A percentile compares a stretch with the other conserved stretches of the same genome.
Evolutionary conservation across 2,888 invertebrate species (phyloP).

Genomic region (Seira sanloemensis): DNA sequence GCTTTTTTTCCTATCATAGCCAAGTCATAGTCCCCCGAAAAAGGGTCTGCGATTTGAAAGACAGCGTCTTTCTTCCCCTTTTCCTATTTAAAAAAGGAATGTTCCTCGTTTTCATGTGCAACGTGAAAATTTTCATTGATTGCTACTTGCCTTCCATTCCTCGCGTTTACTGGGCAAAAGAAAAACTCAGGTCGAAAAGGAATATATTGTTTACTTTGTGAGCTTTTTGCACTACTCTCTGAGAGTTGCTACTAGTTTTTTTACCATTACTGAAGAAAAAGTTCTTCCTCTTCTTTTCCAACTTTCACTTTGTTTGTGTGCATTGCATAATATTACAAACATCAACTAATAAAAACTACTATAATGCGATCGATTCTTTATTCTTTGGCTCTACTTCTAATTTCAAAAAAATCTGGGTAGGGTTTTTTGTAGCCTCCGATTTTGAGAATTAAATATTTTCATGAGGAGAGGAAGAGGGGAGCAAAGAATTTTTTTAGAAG

Average conservation of each 20-base stretch:
- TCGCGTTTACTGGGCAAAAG: not conserved
- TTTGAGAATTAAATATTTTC: not conserved
- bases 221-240: conserved; percentile 7
- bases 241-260: not conserved
- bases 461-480: not conserved
- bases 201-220: conserved; percentile 10
- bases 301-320: conserved; percentile 48
- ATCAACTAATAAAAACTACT: not conserved
- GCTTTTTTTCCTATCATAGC: no score
- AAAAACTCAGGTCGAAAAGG: conserved; percentile 2
- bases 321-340: conserved; percentile 43
- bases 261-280: conserved; percentile 10
- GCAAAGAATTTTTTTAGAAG: not conserved
- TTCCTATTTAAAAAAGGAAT: not conserved
- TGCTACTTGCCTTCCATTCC: conserved; percentile 7
- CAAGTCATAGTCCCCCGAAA: no score
- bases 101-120: conserved; percentile 14
- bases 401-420: not conserved
- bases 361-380: conserved; percentile 22
- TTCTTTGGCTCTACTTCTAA: not conserved
- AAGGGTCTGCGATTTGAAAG: conserved; percentile 8
- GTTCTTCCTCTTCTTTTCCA: not conserved
- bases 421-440: not conserved
- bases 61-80: not conserved
- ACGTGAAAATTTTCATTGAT: conserved; percentile 44